Conservation (phyloP, 2,113 vertebrate species). For the Lathamus discolor region DNA sequence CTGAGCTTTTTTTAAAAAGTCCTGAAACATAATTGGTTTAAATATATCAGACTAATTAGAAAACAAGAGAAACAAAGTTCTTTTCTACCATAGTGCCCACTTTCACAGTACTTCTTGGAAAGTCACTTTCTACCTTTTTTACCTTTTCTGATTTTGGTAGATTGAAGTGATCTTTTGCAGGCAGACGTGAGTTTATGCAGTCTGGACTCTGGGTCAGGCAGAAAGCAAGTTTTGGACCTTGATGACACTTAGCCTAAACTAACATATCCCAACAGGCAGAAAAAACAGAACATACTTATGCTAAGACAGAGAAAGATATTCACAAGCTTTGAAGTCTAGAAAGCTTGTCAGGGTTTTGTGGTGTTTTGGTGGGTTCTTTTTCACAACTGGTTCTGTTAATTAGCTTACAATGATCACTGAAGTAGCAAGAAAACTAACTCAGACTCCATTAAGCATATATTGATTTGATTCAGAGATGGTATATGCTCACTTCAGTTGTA, state of each 20-base stretch:
- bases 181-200: neutral
- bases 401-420: neutral
- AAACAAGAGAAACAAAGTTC: neutral
- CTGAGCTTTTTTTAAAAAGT: neutral
- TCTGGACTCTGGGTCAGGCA: neutral
- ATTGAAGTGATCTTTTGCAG: neutral
- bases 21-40: neutral
- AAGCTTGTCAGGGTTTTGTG: neutral
- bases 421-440: neutral
- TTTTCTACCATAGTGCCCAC: neutral
- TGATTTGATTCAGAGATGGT: neutral
- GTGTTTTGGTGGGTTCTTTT: neutral
- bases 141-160: neutral
- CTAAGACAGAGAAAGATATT: neutral
- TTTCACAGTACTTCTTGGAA: neutral
- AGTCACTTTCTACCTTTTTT: neutral
- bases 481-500: neutral
- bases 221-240: neutral
- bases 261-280: neutral
- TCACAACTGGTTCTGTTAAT: neutral
- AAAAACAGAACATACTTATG: neutral
- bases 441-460: neutral
- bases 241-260: neutral
- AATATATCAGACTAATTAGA: neutral
- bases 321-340: neutral